Percentiles rank a stretch among this genome's conserved stretches.
phyloP scores from a whole-genome alignment of 23 tunicate genomes.

The Diplosoma virens region DNA sequence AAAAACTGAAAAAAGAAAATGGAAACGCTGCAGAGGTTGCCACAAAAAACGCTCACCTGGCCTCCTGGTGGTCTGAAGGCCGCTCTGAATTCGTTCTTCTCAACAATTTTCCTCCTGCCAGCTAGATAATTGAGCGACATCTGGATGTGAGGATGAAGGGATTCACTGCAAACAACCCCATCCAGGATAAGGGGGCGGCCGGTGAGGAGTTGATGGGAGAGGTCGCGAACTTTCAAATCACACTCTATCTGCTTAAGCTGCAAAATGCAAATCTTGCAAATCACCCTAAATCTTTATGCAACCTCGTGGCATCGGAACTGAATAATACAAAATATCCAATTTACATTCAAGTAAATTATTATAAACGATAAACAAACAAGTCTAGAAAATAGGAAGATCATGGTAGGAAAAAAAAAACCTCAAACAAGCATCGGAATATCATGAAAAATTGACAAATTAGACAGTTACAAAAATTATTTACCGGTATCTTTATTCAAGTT shows the following conservation, averaged over 20 bases:
- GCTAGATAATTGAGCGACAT: constrained; percentile 1
- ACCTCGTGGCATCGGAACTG: background rate
- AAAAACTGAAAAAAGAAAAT: constrained; percentile 8
- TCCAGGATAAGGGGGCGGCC: constrained; percentile 6
- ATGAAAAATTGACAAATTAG: no score
- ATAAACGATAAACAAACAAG: no score
- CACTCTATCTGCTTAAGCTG: background rate
- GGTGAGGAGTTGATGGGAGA: constrained; percentile 11
- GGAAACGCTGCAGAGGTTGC: background rate
- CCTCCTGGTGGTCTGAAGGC: constrained; percentile 13
- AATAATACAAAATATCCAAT: background rate
- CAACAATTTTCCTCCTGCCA: background rate
- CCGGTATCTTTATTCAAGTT: no score
- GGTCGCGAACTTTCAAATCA: constrained; percentile 3
- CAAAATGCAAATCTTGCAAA: background rate
- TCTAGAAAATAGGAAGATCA: no score
- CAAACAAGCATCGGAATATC: no score
- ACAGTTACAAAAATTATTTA: no score
- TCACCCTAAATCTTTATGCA: no score
- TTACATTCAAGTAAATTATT: no score
- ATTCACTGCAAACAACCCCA: background rate
- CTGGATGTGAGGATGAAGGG: constrained; percentile 14
- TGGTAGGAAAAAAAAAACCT: no score
- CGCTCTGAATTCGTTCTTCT: background rate
- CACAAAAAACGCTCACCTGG: constrained; percentile 8